A percentile compares a stretch with the other conserved stretches of the same genome.
These are phyloP conservation scores for Physocephala rufipes DNA, from an alignment of 2,888 invertebrate species.

Conservation along the genomic window DNA sequence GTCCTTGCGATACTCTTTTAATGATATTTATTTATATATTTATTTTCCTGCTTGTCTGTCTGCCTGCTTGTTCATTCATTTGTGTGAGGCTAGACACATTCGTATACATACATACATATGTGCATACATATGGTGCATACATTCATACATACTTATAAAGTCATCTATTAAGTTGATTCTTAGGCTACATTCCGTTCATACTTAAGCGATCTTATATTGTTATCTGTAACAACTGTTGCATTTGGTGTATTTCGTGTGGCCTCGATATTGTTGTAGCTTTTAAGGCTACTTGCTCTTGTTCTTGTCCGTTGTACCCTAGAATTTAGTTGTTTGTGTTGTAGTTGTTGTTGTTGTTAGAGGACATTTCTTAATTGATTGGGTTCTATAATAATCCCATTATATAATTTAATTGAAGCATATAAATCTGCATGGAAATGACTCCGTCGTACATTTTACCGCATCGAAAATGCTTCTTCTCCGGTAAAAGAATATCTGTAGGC, in stretches of 20 bases:
- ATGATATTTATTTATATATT: too few species aligned
- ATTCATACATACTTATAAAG: too few species aligned
- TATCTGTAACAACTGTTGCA: not conserved
- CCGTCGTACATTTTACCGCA: too few species aligned
- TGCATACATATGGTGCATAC: too few species aligned
- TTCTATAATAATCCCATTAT: slow-evolving; percentile 22
- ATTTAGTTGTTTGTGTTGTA: not conserved
- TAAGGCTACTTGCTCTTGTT: slow-evolving; percentile 4
- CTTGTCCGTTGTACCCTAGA: not conserved
- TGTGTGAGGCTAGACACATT: too few species aligned
- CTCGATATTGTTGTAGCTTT: not conserved
- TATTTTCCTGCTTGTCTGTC: too few species aligned
- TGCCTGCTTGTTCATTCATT: too few species aligned
- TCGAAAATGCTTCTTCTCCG: not conserved
- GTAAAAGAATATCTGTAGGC: not conserved
- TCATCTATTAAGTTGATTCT: too few species aligned
- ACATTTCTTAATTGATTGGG: slow-evolving; percentile 34
- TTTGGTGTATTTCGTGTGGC: not conserved
- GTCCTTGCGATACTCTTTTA: not conserved
- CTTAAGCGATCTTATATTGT: too few species aligned
- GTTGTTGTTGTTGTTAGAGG: slow-evolving; percentile 20
- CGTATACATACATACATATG: too few species aligned
- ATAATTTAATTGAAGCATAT: not conserved
- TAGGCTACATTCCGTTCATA: too few species aligned
- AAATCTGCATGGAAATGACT: slow-evolving; percentile 13